Evolutionary conservation across 2,113 vertebrate species (phyloP), one percentile per base, ranked within the genome.

Genomic region (Pseudorhombus dupliciocellatus): DNA sequence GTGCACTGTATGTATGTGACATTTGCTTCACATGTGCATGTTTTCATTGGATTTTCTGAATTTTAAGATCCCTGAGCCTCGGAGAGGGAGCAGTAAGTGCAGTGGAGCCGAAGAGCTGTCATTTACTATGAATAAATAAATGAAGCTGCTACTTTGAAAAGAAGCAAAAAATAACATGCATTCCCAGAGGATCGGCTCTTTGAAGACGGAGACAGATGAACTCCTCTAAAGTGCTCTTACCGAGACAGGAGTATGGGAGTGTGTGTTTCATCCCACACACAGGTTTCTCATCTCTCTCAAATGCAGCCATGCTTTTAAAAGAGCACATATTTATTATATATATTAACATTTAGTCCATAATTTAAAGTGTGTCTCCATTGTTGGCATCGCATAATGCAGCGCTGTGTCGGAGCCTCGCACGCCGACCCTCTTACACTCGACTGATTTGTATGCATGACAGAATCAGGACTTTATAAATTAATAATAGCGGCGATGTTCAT

Each of bases 401-500:
- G 6, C 37, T 59, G 48, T 58, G 59, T 40, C 68, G 70, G 18
- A 80, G 67, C 55, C 44, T 42, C 46, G 67, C 67, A 73, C 59
- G 74, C 63, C 84, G 74, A 82, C 79, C 77, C 20, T 88, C 53
- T 89, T 87, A 76, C 88, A 88, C 85, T 84, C 66, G 55, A 92
- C 72, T 83, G 81, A 74, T 34, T 90, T 55, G 2, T 48, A 62
- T 66, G 81, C 80, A 60, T 86, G 89, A 92, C 91, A 91, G 89
- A 93, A 85, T 88, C 53, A 42, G 92, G 89, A 82, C 89, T 87
- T 79, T 74, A 92, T 92, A 73, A 92, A 93, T 93, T 52, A 92
- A 87, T 90, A 69, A 93, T 88, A 77, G 59, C 69, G 18, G 10
- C 31, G 50, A 71, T 67, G 75, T 84, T 56, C 83, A 75, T 28